Base-by-base conservation (phyloP, 2,797 vertebrate species). In the Platyrinchus mystaceus region DNA sequence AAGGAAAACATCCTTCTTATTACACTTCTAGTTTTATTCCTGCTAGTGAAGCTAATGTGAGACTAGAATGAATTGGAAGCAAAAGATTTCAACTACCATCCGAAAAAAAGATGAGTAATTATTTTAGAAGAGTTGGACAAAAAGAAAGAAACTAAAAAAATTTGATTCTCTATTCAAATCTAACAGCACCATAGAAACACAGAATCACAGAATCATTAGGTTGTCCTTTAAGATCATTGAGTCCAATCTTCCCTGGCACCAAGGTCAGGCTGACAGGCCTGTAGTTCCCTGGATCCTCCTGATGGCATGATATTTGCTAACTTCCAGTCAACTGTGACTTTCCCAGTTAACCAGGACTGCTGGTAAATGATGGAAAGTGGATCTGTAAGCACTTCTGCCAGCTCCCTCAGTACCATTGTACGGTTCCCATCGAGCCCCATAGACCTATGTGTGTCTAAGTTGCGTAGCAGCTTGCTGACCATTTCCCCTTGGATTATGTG, bases 101-200 rank as follows among this genome's bases (percentile, higher is more conserved):
- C 89, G 62, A 84, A 93, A 69, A 86, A 87, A 93, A 88, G 53
- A 84, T 86, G 81, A 77, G 81, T 90, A 85, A 95, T 84, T 84
- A 66, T 95, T 97, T 94, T 86, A 94, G 91, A 97, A 95, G 82
- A 88, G 77, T 49, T 17, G 5, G 22, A 50, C 66, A 94, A 96
- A 97, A 96, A 77, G 22, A 96, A 92, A 55, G 83, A 6, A 86
- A 92, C 90, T 94, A 82, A 93, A 87, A 95, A n/a, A 86, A 81
- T 44, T 68, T 9, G 2, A 62, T 89, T 96, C n/a, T 83, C 62
- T 86, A 30, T 46, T 77, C 50, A 77, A 76, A 95, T 96, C 91
- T 79, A 88, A 53, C 52, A 93, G 76, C 5, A 5, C 56, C 77
- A 62, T 68, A 95, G 43, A 76, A 69, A n/a, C 23, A 55, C 1